Base-by-base conservation (phyloP, 1,140 invertebrate genomes). In the Apis dorsata region DNA sequence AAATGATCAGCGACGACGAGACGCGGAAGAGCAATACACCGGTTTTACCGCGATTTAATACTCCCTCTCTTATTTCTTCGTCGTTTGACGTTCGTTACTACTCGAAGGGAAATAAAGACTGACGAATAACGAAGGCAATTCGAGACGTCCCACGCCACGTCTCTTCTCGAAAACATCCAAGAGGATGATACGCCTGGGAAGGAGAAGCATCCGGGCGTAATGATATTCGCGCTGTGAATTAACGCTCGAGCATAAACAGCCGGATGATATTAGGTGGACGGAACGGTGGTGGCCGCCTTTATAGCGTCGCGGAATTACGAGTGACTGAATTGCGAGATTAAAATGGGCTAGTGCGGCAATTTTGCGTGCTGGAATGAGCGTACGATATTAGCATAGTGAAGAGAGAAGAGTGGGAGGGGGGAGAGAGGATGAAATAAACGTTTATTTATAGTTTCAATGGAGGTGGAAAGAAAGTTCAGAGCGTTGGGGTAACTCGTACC, bases 271-370 rank as follows among this genome's bases (percentile, higher is more conserved):
- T 83, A 83, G 81, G 81, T 78, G 75, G 74, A 78, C 75, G 60
- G 57, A 79, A 21, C 76, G 34, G 34, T 7, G 34, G 68, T 66
- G 75, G 76, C 66, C 28, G 59, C 68, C 62, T 83, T 83, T 83
- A 83, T 79, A 83, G 76, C 76, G 81, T 79, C 81, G 81, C 76
- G 81, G 76, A 79, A 79, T 83, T 83, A 83, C 81, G 81, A 72
- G 68, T 79, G 81, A 83, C 81, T 44, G 34, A 44, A 78, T 79
- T 83, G 81, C 76, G 81, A 79, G 81, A 83, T 83, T 83, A 83
- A 83, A 83, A 83, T 83, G 81, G 81, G 81, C 75, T 62, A 83
- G 66, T 60, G 76, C 76, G 68, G 76, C 81, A 79, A 79, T 83
- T 83, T 83, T 83, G 81, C 68, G 75, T 78, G 81, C 76, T 21